Evolutionary conservation across 2,797 vertebrate species (phyloP).

Genomic region (Prunella strophiata): DNA sequence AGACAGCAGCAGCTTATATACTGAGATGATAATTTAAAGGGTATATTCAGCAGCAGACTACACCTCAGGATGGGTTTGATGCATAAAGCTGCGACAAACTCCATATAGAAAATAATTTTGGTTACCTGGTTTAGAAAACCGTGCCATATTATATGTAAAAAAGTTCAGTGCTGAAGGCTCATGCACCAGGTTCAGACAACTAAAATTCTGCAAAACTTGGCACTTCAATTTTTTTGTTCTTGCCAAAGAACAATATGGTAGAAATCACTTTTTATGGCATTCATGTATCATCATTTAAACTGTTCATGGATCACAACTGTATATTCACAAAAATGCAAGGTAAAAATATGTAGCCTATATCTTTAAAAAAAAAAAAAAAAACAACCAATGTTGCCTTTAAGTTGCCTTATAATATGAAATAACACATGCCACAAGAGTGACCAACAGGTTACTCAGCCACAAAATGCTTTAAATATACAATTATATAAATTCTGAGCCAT

Average conservation of each 20-base stretch:
- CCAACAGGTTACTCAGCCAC: neutral
- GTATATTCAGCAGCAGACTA: neutral
- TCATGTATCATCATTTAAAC: neutral
- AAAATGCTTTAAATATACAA: slow-evolving; percentile 31
- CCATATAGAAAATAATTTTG: neutral
- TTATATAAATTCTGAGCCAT: slow-evolving; percentile 4
- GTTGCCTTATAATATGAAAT: neutral
- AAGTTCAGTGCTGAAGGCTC: neutral
- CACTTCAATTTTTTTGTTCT: neutral
- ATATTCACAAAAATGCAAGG: neutral
- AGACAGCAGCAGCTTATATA: neutral
- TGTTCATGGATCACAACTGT: neutral
- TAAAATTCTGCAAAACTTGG: neutral
- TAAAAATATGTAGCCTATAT: neutral
- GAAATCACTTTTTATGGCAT: neutral
- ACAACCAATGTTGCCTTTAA: neutral
- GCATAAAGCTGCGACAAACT: neutral
- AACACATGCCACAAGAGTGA: neutral
- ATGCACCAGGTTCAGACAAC: neutral
- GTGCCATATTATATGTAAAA: neutral
- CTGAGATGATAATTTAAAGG: neutral
- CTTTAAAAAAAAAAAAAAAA: neutral
- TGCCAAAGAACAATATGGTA: neutral
- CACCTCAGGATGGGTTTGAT: neutral
- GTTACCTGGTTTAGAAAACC: neutral